Percentiles rank a stretch among this genome's conserved stretches.
Conservation (phyloP, 2,888 invertebrate genomes). For the Drosophila picticornis region DNA sequence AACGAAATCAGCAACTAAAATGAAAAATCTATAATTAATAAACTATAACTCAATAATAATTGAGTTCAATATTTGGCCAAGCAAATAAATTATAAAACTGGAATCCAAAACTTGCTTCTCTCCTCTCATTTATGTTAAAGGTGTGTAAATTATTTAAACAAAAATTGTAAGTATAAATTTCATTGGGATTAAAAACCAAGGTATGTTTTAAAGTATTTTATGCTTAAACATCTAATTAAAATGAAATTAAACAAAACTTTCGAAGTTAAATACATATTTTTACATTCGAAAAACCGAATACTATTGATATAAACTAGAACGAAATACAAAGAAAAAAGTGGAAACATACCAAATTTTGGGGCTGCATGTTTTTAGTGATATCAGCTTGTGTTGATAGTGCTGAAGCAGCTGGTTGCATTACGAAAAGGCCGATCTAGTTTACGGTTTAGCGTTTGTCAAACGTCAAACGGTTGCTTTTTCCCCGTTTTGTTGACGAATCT, state of each 20-base stretch:
- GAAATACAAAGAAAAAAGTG: not conserved
- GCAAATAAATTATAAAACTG: constrained; percentile 12
- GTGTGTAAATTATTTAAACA: not conserved
- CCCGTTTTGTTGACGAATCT: constrained; percentile 55
- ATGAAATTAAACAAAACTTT: not conserved
- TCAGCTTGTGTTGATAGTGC: constrained; percentile 78
- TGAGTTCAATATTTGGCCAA: constrained; percentile 15
- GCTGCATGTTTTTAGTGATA: constrained; percentile 83
- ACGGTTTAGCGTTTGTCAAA: constrained; percentile 30
- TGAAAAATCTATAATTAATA: constrained; percentile 8
- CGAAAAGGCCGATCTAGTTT: constrained; percentile 35
- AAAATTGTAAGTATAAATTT: not conserved
- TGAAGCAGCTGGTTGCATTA: constrained; percentile 82
- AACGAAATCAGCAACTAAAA: constrained; percentile 7
- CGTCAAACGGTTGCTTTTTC: constrained; percentile 35
- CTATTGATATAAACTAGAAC: not conserved
- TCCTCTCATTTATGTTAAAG: not conserved
- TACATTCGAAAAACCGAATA: constrained; percentile 10
- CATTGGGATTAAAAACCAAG: not conserved
- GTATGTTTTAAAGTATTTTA: not conserved
- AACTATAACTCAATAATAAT: not conserved
- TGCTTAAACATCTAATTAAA: not conserved
- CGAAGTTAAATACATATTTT: not conserved
- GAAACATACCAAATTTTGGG: constrained; percentile 82
- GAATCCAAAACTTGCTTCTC: not conserved